Evolutionary conservation across 2,113 vertebrate species (phyloP).

Genomic region (Gymnocephalus cernua): DNA sequence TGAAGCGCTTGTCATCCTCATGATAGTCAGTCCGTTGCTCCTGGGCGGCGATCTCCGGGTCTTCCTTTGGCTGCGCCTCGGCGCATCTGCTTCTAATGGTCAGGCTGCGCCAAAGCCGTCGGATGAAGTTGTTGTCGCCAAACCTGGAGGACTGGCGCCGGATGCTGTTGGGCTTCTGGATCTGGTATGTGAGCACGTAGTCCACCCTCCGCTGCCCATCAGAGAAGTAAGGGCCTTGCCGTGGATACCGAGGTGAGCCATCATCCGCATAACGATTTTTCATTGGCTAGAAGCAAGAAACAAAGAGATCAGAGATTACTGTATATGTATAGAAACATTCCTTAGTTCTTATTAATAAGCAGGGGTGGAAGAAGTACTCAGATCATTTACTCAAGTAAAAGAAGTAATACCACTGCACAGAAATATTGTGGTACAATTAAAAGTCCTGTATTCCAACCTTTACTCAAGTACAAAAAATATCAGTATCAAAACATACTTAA

Average conservation of each 20-base stretch:
- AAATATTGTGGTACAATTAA: too few relatives aligned
- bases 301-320: background rate
- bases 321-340: background rate
- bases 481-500: too few relatives aligned
- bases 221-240: constrained; percentile 88
- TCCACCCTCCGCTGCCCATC: constrained; percentile 93
- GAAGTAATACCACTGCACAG: too few relatives aligned
- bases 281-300: constrained; percentile 80
- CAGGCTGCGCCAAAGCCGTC: constrained; percentile 77
- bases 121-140: constrained; percentile 58
- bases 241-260: constrained; percentile 74
- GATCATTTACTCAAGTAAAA: too few relatives aligned
- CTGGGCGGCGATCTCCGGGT: constrained; percentile 79
- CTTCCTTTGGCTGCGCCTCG: constrained; percentile 77
- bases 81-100: constrained; percentile 71
- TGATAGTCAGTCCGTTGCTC: constrained; percentile 85
- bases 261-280: constrained; percentile 85
- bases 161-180: constrained; percentile 84
- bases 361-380: too few relatives aligned
- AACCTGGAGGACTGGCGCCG: constrained; percentile 72
- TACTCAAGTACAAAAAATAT: too few relatives aligned
- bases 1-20: constrained; percentile 90
- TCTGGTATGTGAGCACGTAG: constrained; percentile 92
- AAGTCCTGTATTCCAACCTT: too few relatives aligned
- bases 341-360: background rate